Percentiles rank a stretch among this genome's conserved stretches.
Evolutionary conservation across 2,888 invertebrate species (phyloP).

Genomic region (Andrena bucephala): DNA sequence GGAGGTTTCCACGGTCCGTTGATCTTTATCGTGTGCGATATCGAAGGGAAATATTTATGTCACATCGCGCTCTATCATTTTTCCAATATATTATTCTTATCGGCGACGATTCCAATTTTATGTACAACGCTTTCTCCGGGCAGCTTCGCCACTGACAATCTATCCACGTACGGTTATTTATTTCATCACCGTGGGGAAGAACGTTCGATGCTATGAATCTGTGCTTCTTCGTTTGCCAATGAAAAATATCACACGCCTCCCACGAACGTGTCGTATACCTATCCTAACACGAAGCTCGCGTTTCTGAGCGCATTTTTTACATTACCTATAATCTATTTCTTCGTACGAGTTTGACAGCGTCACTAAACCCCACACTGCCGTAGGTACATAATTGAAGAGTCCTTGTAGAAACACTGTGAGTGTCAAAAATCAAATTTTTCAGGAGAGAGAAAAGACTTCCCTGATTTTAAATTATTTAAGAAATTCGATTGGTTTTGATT

Average conservation of each 20-base stretch:
- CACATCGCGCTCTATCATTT: neutral
- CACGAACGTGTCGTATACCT: neutral
- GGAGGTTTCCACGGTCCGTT: neutral
- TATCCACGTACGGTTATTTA: neutral
- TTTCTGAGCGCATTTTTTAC: neutral
- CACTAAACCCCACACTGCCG: neutral
- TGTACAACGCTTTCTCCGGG: neutral
- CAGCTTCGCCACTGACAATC: slow-evolving; percentile 4
- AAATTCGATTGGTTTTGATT: too few species aligned
- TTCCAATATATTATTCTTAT: slow-evolving; percentile 11
- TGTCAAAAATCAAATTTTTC: too few species aligned
- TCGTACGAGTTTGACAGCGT: too few species aligned
- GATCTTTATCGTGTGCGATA: neutral
- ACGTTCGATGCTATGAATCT: slow-evolving; percentile 12
- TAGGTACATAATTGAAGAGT: too few species aligned
- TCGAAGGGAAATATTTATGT: slow-evolving; percentile 2
- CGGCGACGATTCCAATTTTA: slow-evolving; percentile 20
- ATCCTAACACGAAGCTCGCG: neutral
- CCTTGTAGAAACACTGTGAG: too few species aligned
- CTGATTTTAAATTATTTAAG: too few species aligned
- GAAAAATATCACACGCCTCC: slow-evolving; percentile 10
- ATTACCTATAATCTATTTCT: neutral
- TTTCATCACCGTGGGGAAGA: slow-evolving; percentile 9
- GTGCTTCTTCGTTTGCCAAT: neutral
- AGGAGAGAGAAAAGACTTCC: too few species aligned